A percentile compares a stretch with the other conserved stretches of the same genome.
Conservation (phyloP, 2,113 vertebrate genomes). For the Phrynocephalus versicolor region DNA sequence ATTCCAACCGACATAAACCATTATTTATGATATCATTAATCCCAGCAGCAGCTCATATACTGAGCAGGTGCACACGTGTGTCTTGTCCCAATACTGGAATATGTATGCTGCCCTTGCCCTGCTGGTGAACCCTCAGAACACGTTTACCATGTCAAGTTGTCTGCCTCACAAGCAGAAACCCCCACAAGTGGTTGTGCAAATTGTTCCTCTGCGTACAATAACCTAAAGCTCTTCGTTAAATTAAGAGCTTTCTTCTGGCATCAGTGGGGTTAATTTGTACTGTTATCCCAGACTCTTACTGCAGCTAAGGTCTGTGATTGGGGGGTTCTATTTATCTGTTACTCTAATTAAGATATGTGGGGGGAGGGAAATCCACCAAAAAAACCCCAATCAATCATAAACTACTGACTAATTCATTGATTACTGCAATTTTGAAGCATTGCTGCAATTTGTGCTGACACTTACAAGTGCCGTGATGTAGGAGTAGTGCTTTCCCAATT, state of each 20-base stretch:
- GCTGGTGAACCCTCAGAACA: too few species aligned
- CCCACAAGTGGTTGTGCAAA: neutral
- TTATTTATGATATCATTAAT: neutral
- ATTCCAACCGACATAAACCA: neutral
- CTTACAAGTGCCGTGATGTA: constrained; percentile 60
- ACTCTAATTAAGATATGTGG: constrained; percentile 46
- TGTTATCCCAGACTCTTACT: neutral
- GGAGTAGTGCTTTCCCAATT: constrained; percentile 56
- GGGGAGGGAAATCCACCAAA: constrained; percentile 52
- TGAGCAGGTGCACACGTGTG: too few species aligned
- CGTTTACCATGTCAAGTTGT: neutral
- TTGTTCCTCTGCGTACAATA: neutral
- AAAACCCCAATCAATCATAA: constrained; percentile 53
- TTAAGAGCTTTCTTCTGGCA: constrained; percentile 11
- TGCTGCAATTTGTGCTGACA: constrained; percentile 55
- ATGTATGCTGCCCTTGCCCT: too few species aligned
- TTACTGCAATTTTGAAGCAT: constrained; percentile 63
- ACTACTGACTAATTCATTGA: constrained; percentile 58
- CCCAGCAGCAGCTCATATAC: too few species aligned
- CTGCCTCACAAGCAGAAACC: neutral
- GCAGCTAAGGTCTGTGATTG: constrained; percentile 18
- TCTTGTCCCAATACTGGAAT: too few species aligned
- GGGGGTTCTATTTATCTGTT: constrained; percentile 36
- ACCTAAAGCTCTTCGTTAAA: neutral
- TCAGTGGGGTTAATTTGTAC: constrained; percentile 3